These are phyloP conservation scores for Drosophila dunni DNA, from an alignment of 1,140 invertebrate species.

Conservation along the genomic window DNA sequence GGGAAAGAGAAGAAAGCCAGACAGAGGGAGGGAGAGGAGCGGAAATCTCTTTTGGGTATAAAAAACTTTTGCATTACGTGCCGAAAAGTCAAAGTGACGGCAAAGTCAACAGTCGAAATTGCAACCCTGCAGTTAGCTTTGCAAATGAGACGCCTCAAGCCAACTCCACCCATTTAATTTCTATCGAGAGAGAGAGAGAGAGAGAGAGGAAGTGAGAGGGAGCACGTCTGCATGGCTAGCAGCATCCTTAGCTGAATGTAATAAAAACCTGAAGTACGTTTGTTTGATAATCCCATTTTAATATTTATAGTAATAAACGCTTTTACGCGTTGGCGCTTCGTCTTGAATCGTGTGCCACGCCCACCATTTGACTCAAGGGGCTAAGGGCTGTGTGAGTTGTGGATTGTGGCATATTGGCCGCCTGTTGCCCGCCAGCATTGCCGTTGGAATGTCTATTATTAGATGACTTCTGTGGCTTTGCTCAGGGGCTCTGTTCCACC, in stretches of 20 bases:
- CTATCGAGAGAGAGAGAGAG: constrained; percentile 15
- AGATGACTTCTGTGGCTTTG: constrained; percentile 20
- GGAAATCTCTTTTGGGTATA: constrained; percentile 19
- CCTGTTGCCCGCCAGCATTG: constrained; percentile 26
- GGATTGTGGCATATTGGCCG: constrained; percentile 42
- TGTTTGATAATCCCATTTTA: constrained; percentile 71
- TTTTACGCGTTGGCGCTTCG: constrained; percentile 59
- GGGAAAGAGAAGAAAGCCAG: neutral
- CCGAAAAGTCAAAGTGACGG: constrained; percentile 60
- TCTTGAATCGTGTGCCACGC: constrained; percentile 11
- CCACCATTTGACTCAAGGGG: constrained; percentile 4
- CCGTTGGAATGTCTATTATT: constrained; percentile 33
- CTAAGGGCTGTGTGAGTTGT: neutral
- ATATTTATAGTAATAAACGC: constrained; percentile 73
- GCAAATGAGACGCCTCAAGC: constrained; percentile 36
- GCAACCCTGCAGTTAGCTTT: constrained; percentile 50
- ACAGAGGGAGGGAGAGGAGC: constrained; percentile 6
- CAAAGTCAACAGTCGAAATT: constrained; percentile 70
- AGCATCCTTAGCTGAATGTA: constrained; percentile 47
- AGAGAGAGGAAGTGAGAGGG: neutral
- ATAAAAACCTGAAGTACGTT: constrained; percentile 68
- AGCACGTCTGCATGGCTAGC: constrained; percentile 19
- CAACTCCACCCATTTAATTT: constrained; percentile 28
- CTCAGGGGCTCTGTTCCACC: neutral
- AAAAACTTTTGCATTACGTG: constrained; percentile 55